Evolutionary conservation across 2,888 invertebrate species (phyloP), one percentile per base, ranked within the genome.

Genomic region (Steinernema hermaphroditum): DNA sequence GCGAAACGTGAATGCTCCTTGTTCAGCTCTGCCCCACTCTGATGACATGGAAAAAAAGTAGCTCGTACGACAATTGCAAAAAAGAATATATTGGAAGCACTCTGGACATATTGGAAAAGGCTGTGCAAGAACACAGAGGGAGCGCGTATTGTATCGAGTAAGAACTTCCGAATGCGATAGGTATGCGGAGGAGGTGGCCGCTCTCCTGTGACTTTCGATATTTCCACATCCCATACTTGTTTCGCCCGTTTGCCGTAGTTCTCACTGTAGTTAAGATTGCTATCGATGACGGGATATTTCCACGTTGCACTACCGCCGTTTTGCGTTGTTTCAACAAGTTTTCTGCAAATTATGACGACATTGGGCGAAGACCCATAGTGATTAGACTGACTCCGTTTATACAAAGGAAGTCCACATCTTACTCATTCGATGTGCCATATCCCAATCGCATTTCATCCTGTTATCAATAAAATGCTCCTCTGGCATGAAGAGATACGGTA

Each of bases 1-100:
- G 62, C 62, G 32, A 62, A 62, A 62, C 62, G 62, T 62, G 62
- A 62, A 62, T 62, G 62, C 62, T 62, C 32, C 50, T 19, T n/a
- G 62, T 19, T 22, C 2, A n/a, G 62, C 62, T 62, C 62, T 34
- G 62, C 32, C 27, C 62, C 62, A 62, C 32, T 62, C 12, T 6
- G 62, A 32, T 34, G 62, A 32, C 62, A 19, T 32, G 16, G 62
- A 34, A 62, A 41, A 41, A 62, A 62, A 62, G 29, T 62, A 32
- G 29, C 62, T 29, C 16, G 27, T 62, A 27, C 32, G 29, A 62
- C 32, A 16, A 34, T 8, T 34, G 62, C 62, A 62, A 29, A 27
- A 22, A 54, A 16, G 32, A 29, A 32, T 1, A 62, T 8, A 4
- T 37, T 4, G 12, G 12, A 37, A 37, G 12, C 37, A 37, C 6